These are phyloP conservation scores for Hydrotaea diabolus DNA, from an alignment of 2,888 invertebrate species.

Conservation along the genomic window DNA sequence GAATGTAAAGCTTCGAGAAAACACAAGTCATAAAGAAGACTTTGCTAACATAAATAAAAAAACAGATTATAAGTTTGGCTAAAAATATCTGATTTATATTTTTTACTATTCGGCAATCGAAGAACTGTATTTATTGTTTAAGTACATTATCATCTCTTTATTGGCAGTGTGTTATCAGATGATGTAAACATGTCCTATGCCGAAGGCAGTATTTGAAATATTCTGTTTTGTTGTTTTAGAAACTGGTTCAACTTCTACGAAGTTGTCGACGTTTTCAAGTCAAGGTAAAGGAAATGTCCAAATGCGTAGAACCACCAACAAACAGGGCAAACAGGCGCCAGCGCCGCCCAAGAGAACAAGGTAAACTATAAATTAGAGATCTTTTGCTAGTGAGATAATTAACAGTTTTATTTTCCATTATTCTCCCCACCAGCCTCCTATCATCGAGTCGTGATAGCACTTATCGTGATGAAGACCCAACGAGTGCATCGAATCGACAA, in stretches of 20 bases:
- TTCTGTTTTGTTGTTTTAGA: conserved; percentile 71
- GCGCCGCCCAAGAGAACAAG: conserved; percentile 97
- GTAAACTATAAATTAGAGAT: conserved; percentile 80
- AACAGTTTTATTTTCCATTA: background rate
- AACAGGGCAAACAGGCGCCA: conserved; percentile 96
- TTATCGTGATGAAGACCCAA: conserved; percentile 80
- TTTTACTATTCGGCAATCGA: no score
- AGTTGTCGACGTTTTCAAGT: conserved; percentile 85
- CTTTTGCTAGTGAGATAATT: no score
- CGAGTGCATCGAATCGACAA: conserved; percentile 72
- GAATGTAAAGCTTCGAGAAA: no score
- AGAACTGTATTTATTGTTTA: no score
- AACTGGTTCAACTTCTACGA: conserved; percentile 82
- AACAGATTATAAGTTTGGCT: background rate
- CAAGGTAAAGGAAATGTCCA: conserved; percentile 87
- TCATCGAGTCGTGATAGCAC: conserved; percentile 81
- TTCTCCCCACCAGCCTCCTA: conserved; percentile 74
- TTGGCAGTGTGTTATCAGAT: background rate
- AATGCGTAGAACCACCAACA: conserved; percentile 92
- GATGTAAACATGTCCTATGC: background rate
- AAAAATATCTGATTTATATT: no score
- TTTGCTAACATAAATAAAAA: no score
- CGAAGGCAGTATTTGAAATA: background rate
- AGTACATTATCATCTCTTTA: no score
- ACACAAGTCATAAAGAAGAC: no score